Percentiles rank a stretch among this genome's conserved stretches.
Evolutionary conservation across 2,797 vertebrate species (phyloP).

Genomic region (Sarcophilus harrisii): DNA sequence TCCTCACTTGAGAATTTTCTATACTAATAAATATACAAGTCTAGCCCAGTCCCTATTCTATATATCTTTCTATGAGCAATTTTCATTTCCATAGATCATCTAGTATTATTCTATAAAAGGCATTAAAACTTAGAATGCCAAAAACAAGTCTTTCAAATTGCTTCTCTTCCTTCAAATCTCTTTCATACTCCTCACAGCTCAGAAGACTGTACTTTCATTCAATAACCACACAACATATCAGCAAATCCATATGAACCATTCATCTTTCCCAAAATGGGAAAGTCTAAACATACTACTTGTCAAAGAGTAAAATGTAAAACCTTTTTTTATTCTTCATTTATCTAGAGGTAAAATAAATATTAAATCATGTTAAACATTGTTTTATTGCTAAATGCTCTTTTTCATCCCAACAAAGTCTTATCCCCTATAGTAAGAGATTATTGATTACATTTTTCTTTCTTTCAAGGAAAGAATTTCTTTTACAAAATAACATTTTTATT

Average conservation of each 20-base stretch:
- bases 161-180: neutral
- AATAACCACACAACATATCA: neutral
- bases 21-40: neutral
- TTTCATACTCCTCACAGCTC: neutral
- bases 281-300: neutral
- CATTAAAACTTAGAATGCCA: neutral
- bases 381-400: neutral
- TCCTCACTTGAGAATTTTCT: neutral
- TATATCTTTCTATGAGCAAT: neutral
- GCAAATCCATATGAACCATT: neutral
- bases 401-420: neutral
- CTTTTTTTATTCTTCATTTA: neutral
- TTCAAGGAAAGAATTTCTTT: neutral
- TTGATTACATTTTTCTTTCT: neutral
- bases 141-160: neutral
- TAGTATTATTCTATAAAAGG: neutral
- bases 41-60: neutral
- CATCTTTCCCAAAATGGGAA: neutral
- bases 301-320: neutral
- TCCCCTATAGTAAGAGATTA: neutral
- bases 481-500: no score
- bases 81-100: neutral
- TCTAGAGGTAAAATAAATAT: neutral
- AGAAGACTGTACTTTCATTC: neutral
- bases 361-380: neutral